Evolutionary conservation across 2,797 vertebrate species (phyloP).

Genomic region (Melanotaenia pygmaea): DNA sequence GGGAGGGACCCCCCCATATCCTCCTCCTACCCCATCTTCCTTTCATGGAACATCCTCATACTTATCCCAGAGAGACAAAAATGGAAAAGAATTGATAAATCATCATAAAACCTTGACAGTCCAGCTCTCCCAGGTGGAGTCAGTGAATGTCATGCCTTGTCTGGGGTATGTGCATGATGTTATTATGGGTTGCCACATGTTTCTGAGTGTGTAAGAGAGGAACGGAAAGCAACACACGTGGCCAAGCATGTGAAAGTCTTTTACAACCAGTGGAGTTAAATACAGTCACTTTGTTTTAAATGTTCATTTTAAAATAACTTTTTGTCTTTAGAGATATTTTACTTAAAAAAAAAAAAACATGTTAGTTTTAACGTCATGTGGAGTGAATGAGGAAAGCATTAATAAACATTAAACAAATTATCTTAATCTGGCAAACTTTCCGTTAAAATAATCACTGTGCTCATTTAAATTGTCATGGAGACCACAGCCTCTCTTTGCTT

Average conservation of each 20-base stretch:
- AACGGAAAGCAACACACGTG: constrained; percentile 49
- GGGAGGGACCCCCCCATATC: constrained; percentile 36
- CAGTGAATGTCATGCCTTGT: constrained; percentile 2
- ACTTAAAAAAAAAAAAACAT: neutral
- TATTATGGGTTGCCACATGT: constrained; percentile 21
- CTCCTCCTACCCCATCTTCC: neutral
- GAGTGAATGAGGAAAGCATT: neutral
- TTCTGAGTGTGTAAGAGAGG: constrained; percentile 12
- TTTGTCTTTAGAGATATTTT: neutral
- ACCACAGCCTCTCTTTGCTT: neutral
- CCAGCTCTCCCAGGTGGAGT: constrained; percentile 20
- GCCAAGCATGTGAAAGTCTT: constrained; percentile 58
- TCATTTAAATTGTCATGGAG: constrained; percentile 1
- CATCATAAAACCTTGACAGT: constrained; percentile 31
- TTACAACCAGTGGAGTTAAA: constrained; percentile 17
- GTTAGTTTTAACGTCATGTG: no score
- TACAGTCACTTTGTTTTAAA: constrained; percentile 9
- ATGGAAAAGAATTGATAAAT: constrained; percentile 40
- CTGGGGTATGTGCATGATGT: constrained; percentile 9
- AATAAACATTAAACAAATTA: neutral
- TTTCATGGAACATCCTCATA: constrained; percentile 5
- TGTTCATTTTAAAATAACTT: neutral
- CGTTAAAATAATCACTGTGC: constrained; percentile 19
- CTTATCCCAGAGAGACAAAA: constrained; percentile 30
- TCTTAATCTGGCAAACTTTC: neutral